phyloP scores from a whole-genome alignment of 2,797 vertebrate genomes.

The Pseudopleuronectes americanus region DNA sequence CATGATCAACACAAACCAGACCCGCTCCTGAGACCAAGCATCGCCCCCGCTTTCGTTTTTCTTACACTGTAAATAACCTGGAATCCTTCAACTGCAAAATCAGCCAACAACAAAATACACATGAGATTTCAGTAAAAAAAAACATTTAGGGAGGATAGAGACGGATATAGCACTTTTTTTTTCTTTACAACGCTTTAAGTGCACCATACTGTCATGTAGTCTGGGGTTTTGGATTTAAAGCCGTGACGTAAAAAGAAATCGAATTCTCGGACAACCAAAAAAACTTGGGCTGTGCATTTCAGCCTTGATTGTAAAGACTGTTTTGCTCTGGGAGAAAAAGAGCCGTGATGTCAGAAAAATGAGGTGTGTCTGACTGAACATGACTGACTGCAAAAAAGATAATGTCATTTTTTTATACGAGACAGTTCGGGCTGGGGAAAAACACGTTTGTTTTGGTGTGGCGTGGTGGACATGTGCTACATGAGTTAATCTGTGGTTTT shows the following conservation, averaged over 20 bases:
- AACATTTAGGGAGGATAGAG: conserved; percentile 22
- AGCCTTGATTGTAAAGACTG: conserved; percentile 80
- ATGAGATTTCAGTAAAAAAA: conserved; percentile 44
- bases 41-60: background rate
- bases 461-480: conserved; percentile 31
- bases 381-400: conserved; percentile 54
- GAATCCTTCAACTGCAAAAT: conserved; percentile 40
- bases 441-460: conserved; percentile 36
- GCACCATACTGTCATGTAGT: conserved; percentile 46
- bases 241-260: conserved; percentile 9
- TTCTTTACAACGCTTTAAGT: conserved; percentile 57
- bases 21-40: conserved; percentile 81
- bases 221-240: conserved; percentile 35
- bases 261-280: conserved; percentile 71
- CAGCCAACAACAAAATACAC: conserved; percentile 33
- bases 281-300: conserved; percentile 63
- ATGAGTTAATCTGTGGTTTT: conserved; percentile 41
- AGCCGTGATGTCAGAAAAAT: conserved; percentile 57
- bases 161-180: conserved; percentile 73
- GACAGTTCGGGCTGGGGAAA: conserved; percentile 17
- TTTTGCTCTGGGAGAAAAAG: conserved; percentile 56
- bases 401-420: conserved; percentile 65
- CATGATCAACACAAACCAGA: conserved; percentile 92
- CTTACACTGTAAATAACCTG: conserved; percentile 66
- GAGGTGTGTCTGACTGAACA: conserved; percentile 70